These are phyloP conservation scores for Nerophis lumbriciformis DNA, from an alignment of 2,113 vertebrate genomes.

Conservation along the genomic window DNA sequence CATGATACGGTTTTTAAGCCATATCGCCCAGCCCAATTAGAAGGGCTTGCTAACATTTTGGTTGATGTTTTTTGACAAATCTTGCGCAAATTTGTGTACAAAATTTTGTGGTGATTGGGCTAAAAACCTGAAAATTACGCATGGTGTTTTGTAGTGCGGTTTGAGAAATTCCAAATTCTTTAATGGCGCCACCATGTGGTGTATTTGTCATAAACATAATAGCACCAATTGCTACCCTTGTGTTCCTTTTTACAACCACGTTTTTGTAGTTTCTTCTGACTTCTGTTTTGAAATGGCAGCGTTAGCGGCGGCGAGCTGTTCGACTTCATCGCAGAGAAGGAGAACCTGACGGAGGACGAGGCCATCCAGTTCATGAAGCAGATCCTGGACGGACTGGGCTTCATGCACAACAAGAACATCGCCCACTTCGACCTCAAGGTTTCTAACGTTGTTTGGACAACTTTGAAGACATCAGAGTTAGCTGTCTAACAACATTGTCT, in stretches of 20 bases:
- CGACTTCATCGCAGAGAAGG: conserved; percentile 80
- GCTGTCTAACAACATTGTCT: not conserved
- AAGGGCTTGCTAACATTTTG: no score
- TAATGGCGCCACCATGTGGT: no score
- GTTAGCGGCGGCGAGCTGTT: conserved; percentile 77
- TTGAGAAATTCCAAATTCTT: no score
- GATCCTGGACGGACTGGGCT: conserved; percentile 70
- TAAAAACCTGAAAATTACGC: not conserved
- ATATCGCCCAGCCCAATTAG: no score
- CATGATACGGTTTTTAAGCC: no score
- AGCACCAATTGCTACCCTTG: no score
- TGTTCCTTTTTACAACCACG: no score
- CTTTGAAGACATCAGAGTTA: no score
- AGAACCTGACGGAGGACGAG: conserved; percentile 70
- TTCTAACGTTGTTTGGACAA: not conserved
- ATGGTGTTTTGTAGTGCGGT: no score
- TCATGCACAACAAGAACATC: conserved; percentile 65
- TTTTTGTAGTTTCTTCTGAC: not conserved
- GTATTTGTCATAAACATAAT: no score
- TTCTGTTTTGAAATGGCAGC: conserved; percentile 35
- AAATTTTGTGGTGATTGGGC: not conserved
- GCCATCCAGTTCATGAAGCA: conserved; percentile 75
- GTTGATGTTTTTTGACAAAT: no score
- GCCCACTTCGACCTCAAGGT: conserved; percentile 77
- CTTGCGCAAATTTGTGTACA: no score